Evolutionary conservation across 2,797 vertebrate genomes (phyloP), one percentile per base, ranked within the genome.

Genomic region (Poeciliopsis paucimaculata): DNA sequence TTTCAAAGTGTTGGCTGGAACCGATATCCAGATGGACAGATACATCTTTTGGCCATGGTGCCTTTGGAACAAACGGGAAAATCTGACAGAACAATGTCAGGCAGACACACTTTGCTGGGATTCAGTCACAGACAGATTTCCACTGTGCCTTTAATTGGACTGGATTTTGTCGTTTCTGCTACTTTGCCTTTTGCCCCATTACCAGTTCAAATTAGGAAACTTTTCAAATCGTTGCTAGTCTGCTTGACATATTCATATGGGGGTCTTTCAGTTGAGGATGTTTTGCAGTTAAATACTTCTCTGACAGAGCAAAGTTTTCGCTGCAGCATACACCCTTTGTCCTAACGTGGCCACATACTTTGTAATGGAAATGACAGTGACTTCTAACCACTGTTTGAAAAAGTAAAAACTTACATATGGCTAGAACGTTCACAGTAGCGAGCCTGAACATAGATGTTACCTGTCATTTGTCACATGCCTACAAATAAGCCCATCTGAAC

Each of bases 251-350:
- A 90, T 90, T 91, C 84, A 91, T 76, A 62, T 72, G 45, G 43
- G 79, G 68, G 46, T 36, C 81, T 87, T 84, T 90, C 66, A 84
- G 53, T 84, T 81, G 62, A 49, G 76, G 81, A 60, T 43, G 72
- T 86, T 77, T 90, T 71, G 31, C 80, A 89, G 91, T 94, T 92
- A 92, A 95, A 92, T 87, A 90, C 82, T 90, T 84, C 91, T 91
- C 76, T 84, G 78, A 86, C 88, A 45, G 82, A 87, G 77, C 77
- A 46, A 64, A 88, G 79, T 84, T 88, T 88, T 85, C 85, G 88
- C 86, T 86, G 78, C 88, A 72, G 77, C 34, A 75, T 75, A 78
- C 76, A 49, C 83, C 76, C 85, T 90, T 92, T 92, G 86, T 91
- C 91, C 79, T 78, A 82, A 76, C 81, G 78, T 81, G 70, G 77